These are phyloP conservation scores for Marmota monax DNA, from an alignment of 2,113 vertebrate species.

Conservation along the genomic window DNA sequence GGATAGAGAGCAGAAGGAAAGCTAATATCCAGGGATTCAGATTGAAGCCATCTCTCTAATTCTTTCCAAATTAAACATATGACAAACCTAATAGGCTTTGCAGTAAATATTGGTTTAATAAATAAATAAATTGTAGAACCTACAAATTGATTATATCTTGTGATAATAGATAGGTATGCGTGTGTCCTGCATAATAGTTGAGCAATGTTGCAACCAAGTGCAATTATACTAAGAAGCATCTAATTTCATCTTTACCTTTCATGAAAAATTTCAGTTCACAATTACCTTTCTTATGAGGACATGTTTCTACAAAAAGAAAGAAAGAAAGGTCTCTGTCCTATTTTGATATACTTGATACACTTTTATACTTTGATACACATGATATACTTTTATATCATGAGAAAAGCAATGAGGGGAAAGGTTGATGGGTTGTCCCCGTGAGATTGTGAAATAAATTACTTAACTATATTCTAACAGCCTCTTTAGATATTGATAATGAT, in stretches of 20 bases:
- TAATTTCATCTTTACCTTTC: neutral
- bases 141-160: neutral
- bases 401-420: neutral
- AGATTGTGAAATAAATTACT: neutral
- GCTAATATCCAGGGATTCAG: neutral
- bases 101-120: constrained; percentile 30
- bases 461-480: neutral
- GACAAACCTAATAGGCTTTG: neutral
- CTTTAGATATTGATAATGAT: neutral
- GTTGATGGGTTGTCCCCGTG: too few relatives aligned
- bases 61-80: neutral
- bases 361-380: too few relatives aligned
- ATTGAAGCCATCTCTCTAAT: neutral
- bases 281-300: neutral
- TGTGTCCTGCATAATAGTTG: neutral
- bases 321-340: neutral
- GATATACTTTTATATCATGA: neutral
- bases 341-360: neutral
- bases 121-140: neutral
- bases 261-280: neutral
- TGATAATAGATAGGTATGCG: neutral
- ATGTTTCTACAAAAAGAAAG: neutral
- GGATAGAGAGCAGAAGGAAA: neutral
- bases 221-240: neutral
- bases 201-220: neutral